phyloP scores from a whole-genome alignment of 2,113 vertebrate species.

The Butorides virescens region DNA sequence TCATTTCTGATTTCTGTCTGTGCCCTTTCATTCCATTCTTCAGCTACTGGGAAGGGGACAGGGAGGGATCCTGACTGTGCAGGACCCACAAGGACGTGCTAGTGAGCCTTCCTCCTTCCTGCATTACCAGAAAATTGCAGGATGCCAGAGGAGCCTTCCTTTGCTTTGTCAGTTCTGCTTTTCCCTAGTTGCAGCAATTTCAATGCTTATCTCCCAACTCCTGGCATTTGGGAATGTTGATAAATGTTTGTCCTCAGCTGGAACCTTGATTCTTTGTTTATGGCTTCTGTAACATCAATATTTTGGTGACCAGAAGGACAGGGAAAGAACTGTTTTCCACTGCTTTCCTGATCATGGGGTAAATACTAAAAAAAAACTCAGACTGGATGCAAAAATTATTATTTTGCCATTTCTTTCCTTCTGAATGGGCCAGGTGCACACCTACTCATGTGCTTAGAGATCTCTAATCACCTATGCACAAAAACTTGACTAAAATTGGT shows the following conservation, averaged over 20 bases:
- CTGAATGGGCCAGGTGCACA: not conserved
- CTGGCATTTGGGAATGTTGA: not conserved
- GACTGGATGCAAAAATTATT: not conserved
- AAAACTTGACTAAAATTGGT: not conserved
- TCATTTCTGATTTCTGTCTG: not conserved
- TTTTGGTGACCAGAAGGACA: constrained; percentile 5
- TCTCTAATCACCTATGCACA: not conserved
- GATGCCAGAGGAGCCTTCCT: not conserved
- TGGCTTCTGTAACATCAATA: not conserved
- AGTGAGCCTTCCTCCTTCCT: not conserved
- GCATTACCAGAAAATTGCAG: not conserved
- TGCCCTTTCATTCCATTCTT: not conserved
- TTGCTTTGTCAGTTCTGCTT: not conserved
- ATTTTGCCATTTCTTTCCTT: not conserved
- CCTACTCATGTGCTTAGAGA: not conserved
- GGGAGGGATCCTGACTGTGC: not conserved
- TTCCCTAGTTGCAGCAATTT: not conserved
- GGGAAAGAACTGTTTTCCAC: not conserved
- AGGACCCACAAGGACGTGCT: not conserved
- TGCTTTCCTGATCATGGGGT: not conserved
- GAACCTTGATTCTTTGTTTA: constrained; percentile 28
- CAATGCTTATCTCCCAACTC: not conserved
- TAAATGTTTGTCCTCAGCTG: constrained; percentile 13
- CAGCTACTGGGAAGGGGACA: not conserved
- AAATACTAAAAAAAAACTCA: not conserved